phyloP scores from a whole-genome alignment of 2,797 vertebrate species.

The Hippocampus kuda region DNA sequence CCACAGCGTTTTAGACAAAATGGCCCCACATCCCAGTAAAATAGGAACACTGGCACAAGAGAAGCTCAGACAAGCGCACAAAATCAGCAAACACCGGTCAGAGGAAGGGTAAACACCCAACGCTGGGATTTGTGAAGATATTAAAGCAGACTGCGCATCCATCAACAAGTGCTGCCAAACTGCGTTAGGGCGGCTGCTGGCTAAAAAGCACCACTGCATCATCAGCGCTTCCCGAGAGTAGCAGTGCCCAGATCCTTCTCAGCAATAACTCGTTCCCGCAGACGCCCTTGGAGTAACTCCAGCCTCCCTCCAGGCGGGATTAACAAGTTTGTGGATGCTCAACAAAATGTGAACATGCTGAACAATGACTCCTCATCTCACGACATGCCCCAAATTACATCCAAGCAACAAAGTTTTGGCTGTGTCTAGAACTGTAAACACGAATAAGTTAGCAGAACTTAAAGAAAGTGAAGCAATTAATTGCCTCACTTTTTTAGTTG shows the following conservation, averaged over 20 bases:
- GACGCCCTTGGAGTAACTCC: constrained; percentile 22
- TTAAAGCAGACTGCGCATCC: constrained; percentile 10
- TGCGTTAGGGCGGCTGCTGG: constrained; percentile 4
- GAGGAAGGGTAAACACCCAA: constrained; percentile 3
- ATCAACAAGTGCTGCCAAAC: constrained; percentile 19
- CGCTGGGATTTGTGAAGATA: constrained; percentile 19
- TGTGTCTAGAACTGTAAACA: too few species aligned
- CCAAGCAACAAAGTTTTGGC: too few species aligned
- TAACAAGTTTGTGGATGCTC: constrained; percentile 6
- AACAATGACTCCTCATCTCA: constrained; percentile 1
- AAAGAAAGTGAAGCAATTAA: too few species aligned
- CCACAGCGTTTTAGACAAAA: neutral
- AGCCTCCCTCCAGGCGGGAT: constrained; percentile 4
- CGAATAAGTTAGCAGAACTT: too few species aligned
- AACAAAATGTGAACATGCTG: neutral
- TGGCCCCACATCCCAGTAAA: neutral
- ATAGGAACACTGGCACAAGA: neutral
- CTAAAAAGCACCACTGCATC: constrained; percentile 18
- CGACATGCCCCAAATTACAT: neutral
- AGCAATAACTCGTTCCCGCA: constrained; percentile 16
- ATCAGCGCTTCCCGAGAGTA: constrained; percentile 17
- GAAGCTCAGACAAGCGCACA: constrained; percentile 6
- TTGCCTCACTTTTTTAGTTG: too few species aligned
- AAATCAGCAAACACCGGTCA: neutral
- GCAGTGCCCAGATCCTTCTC: constrained; percentile 21